Percentiles rank a stretch among this genome's conserved stretches.
These are phyloP conservation scores for Oryctes rhinoceros DNA, from an alignment of 1,140 invertebrate genomes.

Conservation along the genomic window DNA sequence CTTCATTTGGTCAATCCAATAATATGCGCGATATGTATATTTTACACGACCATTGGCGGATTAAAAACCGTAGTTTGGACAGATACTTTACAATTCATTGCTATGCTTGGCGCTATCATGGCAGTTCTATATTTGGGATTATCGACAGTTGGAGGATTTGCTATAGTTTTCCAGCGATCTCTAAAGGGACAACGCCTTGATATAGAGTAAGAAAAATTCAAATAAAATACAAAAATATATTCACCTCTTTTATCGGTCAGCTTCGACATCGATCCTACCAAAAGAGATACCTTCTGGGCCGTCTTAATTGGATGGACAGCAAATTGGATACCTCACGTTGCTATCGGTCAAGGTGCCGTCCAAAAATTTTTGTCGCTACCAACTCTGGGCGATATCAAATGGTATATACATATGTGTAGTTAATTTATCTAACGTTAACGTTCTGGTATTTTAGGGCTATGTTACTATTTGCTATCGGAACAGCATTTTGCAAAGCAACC, in stretches of 20 bases:
- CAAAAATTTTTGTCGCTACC: constrained; percentile 68
- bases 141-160: constrained; percentile 28
- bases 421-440: constrained; percentile 46
- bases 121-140: constrained; percentile 21
- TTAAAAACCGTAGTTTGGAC: constrained; percentile 79
- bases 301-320: constrained; percentile 66
- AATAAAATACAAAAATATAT: not conserved
- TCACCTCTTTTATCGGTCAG: constrained; percentile 52
- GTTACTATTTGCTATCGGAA: constrained; percentile 44
- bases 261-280: constrained; percentile 64
- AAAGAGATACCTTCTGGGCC: constrained; percentile 68
- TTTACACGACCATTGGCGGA: constrained; percentile 80
- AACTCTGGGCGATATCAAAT: constrained; percentile 62
- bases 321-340: constrained; percentile 67
- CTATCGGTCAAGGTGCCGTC: constrained; percentile 67
- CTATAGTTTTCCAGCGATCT: not conserved
- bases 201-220: constrained; percentile 37
- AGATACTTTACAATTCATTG: constrained; percentile 71
- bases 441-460: constrained; percentile 48
- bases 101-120: constrained; percentile 18
- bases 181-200: not conserved
- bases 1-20: constrained; percentile 17
- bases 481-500: constrained; percentile 46
- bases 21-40: constrained; percentile 71
- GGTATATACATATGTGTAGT: constrained; percentile 55